These are phyloP conservation scores for Aphrocallistes beatrix DNA, from an alignment of 37 sponge, comb jelly and placozoan genomes.

Conservation along the genomic window DNA sequence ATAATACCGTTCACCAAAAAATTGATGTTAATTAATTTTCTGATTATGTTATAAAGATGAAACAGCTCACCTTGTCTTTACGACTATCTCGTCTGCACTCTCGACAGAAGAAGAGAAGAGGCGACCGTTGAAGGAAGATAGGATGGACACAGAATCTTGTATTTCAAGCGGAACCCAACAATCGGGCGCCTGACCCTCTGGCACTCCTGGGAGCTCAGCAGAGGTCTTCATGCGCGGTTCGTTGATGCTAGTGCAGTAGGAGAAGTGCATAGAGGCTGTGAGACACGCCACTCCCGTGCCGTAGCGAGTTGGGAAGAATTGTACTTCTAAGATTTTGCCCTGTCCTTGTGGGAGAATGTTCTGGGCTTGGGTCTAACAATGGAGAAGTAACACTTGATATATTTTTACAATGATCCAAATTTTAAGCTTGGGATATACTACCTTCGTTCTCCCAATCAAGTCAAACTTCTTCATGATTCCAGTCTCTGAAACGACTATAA, in stretches of 20 bases:
- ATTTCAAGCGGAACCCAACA: not conserved
- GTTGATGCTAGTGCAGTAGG: not conserved
- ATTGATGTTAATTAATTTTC: too few relatives aligned
- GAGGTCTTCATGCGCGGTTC: constrained; percentile 5
- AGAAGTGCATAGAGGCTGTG: not conserved
- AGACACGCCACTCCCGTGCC: constrained; percentile 1
- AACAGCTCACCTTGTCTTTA: not conserved
- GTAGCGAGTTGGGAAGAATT: not conserved
- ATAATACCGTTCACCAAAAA: too few relatives aligned
- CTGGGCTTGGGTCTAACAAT: not conserved
- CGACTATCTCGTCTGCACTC: not conserved
- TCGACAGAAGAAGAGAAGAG: not conserved
- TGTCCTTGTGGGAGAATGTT: constrained; percentile 6
- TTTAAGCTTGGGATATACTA: not conserved
- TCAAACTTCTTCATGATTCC: not conserved
- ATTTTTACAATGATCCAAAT: not conserved
- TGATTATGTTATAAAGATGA: not conserved
- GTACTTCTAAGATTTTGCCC: not conserved
- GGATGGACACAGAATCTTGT: not conserved
- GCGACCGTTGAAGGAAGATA: not conserved
- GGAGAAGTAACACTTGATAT: too few relatives aligned
- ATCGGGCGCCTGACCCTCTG: not conserved
- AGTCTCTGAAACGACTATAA: not conserved
- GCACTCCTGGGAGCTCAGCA: not conserved
- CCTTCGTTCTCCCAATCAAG: not conserved